Evolutionary conservation across 2,888 invertebrate genomes (phyloP), one percentile per base, ranked within the genome.

Genomic region (Caenorhabditis sulstoni): DNA sequence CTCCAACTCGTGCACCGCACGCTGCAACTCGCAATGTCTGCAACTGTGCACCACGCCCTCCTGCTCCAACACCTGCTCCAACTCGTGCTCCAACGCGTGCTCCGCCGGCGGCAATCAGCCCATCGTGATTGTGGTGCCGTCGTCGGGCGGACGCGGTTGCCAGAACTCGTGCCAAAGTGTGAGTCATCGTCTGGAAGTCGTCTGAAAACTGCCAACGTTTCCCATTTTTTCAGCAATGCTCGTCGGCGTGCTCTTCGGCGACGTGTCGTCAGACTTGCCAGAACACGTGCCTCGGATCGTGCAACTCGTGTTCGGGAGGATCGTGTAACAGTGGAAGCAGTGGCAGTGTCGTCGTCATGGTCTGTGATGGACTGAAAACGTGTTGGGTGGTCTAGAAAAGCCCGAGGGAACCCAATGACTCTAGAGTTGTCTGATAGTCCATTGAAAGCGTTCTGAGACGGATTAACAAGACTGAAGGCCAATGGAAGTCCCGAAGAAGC

Each of bases 191-290:
- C 14, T 49, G 12, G 37, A 20, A 18, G 20, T 22, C 16, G 5
- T 29, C 11, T 12, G 49, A 1, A 16, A 12, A 18, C 22, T 41
- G 9, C 1, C 37, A 29, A n/a, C n/a, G n/a, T n/a, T n/a, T n/a
- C n/a, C n/a, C n/a, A n/a, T n/a, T n/a, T 0, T 39, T 71, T 29
- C 59, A 79, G 79, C 73, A 79, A 67, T 79, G 79, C 35, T 73
- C 55, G 35, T 73, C 73, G 0, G 49, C 73, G 0, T 79, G 79
- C n/a, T 62, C 66, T 0, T 67, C 79, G 0, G 41, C 59, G 11
- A 47, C 50, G 11, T 79, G 79, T 20, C 62, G 67, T 7, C 73
- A 73, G 47, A 62, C 79, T 0, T 79, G 79, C n/a, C 67, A 79
- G 22, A 79, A 79, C 12, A 79, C 73, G 14, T 79, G 79, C 12